Conservation (phyloP, 2,113 vertebrate genomes). For the Pelvicachromis taeniatus region DNA sequence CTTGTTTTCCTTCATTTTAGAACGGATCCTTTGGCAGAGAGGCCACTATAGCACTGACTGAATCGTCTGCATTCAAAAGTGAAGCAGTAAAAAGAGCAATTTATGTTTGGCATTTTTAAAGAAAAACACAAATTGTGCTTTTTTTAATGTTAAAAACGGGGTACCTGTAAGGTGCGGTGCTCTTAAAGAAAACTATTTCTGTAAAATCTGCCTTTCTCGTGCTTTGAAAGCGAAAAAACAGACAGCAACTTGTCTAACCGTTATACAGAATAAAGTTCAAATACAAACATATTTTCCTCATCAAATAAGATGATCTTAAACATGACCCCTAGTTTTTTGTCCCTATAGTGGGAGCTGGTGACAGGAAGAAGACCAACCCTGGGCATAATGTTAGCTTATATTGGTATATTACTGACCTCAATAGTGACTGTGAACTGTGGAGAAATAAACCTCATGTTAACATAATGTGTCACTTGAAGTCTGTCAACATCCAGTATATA, state of each 20-base stretch:
- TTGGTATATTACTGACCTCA: not conserved
- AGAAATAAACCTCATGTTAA: not conserved
- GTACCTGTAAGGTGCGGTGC: not conserved
- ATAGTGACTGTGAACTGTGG: not conserved
- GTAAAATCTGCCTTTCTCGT: too few species aligned
- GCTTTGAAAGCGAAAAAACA: not conserved
- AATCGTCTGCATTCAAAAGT: not conserved
- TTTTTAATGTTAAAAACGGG: not conserved
- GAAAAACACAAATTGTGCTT: not conserved
- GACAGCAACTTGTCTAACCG: not conserved
- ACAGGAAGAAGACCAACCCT: not conserved
- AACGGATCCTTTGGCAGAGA: not conserved
- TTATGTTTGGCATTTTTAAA: not conserved
- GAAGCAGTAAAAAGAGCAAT: not conserved
- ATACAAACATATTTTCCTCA: too few species aligned
- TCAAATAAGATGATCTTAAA: too few species aligned
- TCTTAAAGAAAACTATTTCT: not conserved
- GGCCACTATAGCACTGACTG: not conserved
- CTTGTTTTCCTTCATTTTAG: not conserved
- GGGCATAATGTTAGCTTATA: not conserved
- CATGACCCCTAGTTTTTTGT: not conserved
- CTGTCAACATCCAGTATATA: not conserved
- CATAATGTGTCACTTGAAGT: not conserved
- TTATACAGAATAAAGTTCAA: too few species aligned
- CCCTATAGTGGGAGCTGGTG: not conserved